Conservation (phyloP, 2,113 vertebrate genomes). For the Charina bottae region DNA sequence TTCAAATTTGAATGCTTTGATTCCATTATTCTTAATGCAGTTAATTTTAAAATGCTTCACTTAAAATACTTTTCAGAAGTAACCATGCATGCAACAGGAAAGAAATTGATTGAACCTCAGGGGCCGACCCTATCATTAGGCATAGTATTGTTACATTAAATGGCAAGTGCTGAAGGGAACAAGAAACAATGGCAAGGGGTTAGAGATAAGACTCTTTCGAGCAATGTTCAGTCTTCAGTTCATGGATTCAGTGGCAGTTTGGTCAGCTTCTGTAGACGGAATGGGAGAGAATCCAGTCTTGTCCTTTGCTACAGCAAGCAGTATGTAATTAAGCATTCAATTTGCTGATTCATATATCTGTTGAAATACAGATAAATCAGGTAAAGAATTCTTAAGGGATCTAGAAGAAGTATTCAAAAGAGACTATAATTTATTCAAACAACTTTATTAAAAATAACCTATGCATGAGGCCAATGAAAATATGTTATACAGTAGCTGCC, state of each 20-base stretch:
- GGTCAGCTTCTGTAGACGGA: not conserved
- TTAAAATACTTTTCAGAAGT: not conserved
- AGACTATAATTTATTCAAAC: not conserved
- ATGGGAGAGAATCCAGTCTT: not conserved
- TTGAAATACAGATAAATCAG: not conserved
- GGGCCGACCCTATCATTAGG: too few species aligned
- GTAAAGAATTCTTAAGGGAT: not conserved
- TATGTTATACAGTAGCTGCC: not conserved
- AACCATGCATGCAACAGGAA: not conserved
- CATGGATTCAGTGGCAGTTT: not conserved
- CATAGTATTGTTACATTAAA: not conserved
- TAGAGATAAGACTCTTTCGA: not conserved
- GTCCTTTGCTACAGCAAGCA: not conserved
- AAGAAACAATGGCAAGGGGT: not conserved
- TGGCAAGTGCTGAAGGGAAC: not conserved
- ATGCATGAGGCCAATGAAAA: not conserved
- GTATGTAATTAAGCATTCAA: not conserved
- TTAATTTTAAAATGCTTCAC: not conserved
- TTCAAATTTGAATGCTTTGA: not conserved
- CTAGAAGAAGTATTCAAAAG: not conserved
- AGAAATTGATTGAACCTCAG: not conserved
- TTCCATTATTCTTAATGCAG: not conserved
- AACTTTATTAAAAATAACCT: not conserved
- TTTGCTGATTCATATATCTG: not conserved
- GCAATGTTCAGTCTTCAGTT: not conserved